Evolutionary conservation across 2,113 vertebrate genomes (phyloP).

Genomic region (Willisornis vidua): DNA sequence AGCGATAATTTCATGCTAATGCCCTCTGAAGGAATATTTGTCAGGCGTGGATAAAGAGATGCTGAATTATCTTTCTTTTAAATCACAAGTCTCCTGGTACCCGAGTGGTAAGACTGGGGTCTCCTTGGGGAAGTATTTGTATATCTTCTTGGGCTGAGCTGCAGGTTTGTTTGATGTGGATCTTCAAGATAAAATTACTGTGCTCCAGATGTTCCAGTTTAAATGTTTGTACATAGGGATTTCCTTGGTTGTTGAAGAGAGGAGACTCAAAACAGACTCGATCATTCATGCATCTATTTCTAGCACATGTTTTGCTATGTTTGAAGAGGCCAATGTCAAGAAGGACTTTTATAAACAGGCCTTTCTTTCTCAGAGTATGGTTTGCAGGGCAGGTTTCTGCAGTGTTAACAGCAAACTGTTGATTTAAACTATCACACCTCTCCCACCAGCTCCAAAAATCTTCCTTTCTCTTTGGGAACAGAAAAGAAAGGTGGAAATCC

Average conservation of each 20-base stretch:
- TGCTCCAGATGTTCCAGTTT: constrained; percentile 75
- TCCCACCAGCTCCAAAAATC: neutral
- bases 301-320: constrained; percentile 56
- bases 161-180: constrained; percentile 74
- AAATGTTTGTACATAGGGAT: constrained; percentile 76
- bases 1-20: constrained; percentile 42
- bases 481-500: neutral
- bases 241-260: constrained; percentile 74
- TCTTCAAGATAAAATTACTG: constrained; percentile 75
- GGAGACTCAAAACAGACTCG: constrained; percentile 76
- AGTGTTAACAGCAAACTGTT: neutral
- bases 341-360: constrained; percentile 59
- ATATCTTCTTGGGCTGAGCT: constrained; percentile 58
- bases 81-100: constrained; percentile 23
- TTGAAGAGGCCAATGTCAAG: constrained; percentile 62
- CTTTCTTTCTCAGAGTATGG: constrained; percentile 19
- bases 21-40: constrained; percentile 23
- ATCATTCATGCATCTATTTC: constrained; percentile 71
- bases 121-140: constrained; percentile 72
- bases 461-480: neutral
- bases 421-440: neutral
- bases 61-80: constrained; percentile 57
- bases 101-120: constrained; percentile 4
- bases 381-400: constrained; percentile 19
- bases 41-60: constrained; percentile 58